Percentiles rank a stretch among this genome's conserved stretches.
These are phyloP conservation scores for Dasysyrphus albostriatus DNA, from an alignment of 2,888 invertebrate species.

Conservation along the genomic window DNA sequence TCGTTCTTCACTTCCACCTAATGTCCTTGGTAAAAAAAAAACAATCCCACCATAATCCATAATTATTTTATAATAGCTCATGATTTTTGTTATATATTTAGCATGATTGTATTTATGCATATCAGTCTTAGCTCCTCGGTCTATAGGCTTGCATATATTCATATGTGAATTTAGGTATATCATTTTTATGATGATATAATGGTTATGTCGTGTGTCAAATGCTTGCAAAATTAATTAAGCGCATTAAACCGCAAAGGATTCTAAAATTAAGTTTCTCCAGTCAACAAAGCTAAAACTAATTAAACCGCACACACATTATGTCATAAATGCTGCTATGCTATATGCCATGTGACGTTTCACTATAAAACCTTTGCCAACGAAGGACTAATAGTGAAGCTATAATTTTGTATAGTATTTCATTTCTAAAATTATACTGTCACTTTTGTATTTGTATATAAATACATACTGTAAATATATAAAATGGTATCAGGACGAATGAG, in stretches of 20 bases:
- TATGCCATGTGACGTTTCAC: conserved; percentile 9
- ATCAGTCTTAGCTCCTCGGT: neutral
- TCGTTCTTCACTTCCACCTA: neutral
- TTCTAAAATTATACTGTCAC: neutral
- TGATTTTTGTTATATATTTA: neutral
- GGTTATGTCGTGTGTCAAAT: conserved; percentile 33
- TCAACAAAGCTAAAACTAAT: conserved; percentile 50
- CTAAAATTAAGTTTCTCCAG: conserved; percentile 28
- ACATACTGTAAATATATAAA: neutral
- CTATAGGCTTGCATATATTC: neutral
- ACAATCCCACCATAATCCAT: conserved; percentile 19
- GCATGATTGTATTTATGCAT: neutral
- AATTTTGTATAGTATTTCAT: too few relatives aligned
- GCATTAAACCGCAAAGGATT: conserved; percentile 40
- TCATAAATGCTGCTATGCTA: conserved; percentile 8
- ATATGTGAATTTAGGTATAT: neutral
- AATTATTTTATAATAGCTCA: conserved; percentile 13
- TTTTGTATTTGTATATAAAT: neutral
- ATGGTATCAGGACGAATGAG: neutral
- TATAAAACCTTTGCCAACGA: neutral
- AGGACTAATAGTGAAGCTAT: neutral
- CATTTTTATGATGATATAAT: conserved; percentile 2
- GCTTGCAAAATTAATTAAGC: conserved; percentile 61
- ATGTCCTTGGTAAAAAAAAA: conserved; percentile 4
- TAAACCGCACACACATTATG: conserved; percentile 43